phyloP scores from a whole-genome alignment of 2,113 vertebrate genomes.

The Halichoerus grypus region DNA sequence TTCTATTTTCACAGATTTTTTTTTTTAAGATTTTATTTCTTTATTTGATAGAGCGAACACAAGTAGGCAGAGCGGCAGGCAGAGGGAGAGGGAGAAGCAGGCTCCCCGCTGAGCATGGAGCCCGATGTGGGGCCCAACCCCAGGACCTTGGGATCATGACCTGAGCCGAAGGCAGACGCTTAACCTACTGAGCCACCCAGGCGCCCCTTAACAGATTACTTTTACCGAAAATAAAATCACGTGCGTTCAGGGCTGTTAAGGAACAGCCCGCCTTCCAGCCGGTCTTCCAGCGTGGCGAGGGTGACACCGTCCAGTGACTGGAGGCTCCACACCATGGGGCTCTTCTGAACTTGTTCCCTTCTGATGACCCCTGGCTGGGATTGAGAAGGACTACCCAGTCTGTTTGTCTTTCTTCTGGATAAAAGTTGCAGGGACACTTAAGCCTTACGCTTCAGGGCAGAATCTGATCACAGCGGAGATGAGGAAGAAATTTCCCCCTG shows the following conservation, averaged over 20 bases:
- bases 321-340: not conserved
- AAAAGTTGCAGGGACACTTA: slow-evolving; percentile 68
- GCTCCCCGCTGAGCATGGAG: too few species aligned
- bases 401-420: slow-evolving; percentile 59
- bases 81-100: too few species aligned
- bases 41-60: too few species aligned
- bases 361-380: not conserved
- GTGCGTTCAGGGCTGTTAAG: not conserved
- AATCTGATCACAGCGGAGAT: slow-evolving; percentile 59
- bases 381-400: not conserved
- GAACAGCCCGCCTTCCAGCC: not conserved
- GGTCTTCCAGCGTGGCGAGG: not conserved
- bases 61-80: too few species aligned
- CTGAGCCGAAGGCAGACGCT: too few species aligned
- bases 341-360: not conserved
- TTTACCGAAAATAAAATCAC: not conserved
- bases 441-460: slow-evolving; percentile 66
- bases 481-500: slow-evolving; percentile 51
- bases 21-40: too few species aligned
- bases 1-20: not conserved
- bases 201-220: not conserved
- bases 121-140: too few species aligned
- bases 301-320: not conserved
- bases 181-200: too few species aligned
- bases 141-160: too few species aligned